phyloP scores from a whole-genome alignment of 2,797 vertebrate species.

The Cichlasoma orientale region DNA sequence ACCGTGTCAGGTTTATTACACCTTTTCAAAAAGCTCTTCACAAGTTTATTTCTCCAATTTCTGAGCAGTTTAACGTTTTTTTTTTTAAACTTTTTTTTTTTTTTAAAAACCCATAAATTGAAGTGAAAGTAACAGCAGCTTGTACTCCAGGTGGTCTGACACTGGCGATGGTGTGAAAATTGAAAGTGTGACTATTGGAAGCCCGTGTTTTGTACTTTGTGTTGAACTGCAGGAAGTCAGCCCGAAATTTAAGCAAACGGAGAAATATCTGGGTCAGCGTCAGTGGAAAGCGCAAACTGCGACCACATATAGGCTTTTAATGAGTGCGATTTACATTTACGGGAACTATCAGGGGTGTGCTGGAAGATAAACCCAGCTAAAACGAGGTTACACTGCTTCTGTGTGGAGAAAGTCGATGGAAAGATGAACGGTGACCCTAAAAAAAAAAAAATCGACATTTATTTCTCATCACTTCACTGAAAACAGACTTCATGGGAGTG shows the following conservation, averaged over 20 bases:
- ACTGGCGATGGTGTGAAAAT: neutral
- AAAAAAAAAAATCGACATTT: neutral
- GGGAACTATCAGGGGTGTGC: conserved; percentile 17
- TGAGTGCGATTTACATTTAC: conserved; percentile 25
- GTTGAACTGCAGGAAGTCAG: neutral
- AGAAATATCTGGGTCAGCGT: conserved; percentile 50
- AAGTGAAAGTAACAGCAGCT: neutral
- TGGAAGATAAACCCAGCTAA: conserved; percentile 13
- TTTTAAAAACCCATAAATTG: neutral
- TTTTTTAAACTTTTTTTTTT: too few relatives aligned
- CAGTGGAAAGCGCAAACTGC: conserved; percentile 36
- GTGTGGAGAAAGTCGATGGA: neutral
- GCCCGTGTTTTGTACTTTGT: neutral
- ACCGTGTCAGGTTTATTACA: neutral
- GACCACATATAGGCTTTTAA: conserved; percentile 34
- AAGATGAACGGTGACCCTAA: neutral
- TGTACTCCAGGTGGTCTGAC: neutral
- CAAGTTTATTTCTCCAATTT: neutral
- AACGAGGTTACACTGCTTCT: neutral
- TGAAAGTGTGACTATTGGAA: neutral
- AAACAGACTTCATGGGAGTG: neutral
- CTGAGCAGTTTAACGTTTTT: neutral
- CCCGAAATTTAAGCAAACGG: neutral
- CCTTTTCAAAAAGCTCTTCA: neutral
- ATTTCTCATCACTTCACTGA: neutral